Evolutionary conservation across 2,888 invertebrate species (phyloP).

Genomic region (Rhingia rostrata): DNA sequence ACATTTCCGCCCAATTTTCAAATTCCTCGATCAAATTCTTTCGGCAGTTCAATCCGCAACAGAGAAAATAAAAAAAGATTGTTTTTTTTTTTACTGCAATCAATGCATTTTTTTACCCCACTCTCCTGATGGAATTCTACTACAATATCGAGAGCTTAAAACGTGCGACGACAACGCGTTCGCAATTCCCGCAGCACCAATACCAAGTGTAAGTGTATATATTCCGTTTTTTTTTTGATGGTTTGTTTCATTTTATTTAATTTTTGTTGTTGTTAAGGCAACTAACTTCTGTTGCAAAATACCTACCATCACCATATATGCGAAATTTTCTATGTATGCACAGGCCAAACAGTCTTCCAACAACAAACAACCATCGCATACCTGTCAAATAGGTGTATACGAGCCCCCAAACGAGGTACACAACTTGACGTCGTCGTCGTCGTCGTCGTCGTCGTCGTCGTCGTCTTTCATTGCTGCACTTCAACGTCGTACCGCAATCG

Average conservation of each 20-base stretch:
- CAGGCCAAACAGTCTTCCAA: constrained; percentile 48
- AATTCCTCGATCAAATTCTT: constrained; percentile 51
- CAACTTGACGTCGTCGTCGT: constrained; percentile 67
- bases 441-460: constrained; percentile 30
- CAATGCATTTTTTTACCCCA: constrained; percentile 49
- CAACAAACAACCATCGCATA: constrained; percentile 67
- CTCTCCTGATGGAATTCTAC: constrained; percentile 8
- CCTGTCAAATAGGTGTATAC: constrained; percentile 74
- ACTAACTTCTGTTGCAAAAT: constrained; percentile 72
- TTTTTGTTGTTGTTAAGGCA: constrained; percentile 64
- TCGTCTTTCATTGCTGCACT: constrained; percentile 5
- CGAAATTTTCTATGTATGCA: constrained; percentile 69
- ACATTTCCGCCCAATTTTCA: constrained; percentile 66
- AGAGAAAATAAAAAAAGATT: not conserved
- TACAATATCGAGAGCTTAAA: constrained; percentile 27
- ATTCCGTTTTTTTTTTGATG: constrained; percentile 23
- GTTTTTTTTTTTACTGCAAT: constrained; percentile 54
- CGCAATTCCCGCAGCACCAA: constrained; percentile 57
- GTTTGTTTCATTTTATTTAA: constrained; percentile 40
- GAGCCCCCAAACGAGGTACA: constrained; percentile 73
- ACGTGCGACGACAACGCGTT: constrained; percentile 31
- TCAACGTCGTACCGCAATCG: too few relatives aligned
- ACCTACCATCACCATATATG: constrained; percentile 64
- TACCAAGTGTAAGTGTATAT: constrained; percentile 57
- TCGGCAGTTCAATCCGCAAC: constrained; percentile 23